These are phyloP conservation scores for Noctilio leporinus DNA, from an alignment of 2,113 vertebrate genomes.

Conservation along the genomic window DNA sequence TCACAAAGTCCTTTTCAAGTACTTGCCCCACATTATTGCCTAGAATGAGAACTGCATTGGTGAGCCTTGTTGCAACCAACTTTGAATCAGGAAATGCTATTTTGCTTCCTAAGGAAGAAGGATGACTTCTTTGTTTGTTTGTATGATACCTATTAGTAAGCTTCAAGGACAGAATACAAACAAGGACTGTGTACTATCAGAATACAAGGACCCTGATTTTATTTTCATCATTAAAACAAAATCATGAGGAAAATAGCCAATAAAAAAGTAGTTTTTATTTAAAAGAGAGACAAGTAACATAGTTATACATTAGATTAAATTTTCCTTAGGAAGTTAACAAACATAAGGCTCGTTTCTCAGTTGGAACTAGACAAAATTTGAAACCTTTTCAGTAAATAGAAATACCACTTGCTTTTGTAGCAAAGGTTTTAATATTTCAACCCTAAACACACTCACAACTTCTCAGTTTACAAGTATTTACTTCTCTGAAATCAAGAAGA, in stretches of 20 bases:
- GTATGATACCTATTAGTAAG: background rate
- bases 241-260: background rate
- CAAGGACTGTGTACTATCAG: background rate
- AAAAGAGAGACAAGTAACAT: background rate
- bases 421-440: background rate
- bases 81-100: background rate
- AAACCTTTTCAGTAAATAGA: slow-evolving; percentile 21
- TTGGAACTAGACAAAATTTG: slow-evolving; percentile 21
- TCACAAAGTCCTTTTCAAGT: background rate
- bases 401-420: background rate
- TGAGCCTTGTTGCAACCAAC: background rate
- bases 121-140: background rate
- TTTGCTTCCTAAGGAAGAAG: background rate
- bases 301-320: background rate
- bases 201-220: background rate
- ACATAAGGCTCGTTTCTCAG: background rate
- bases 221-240: background rate
- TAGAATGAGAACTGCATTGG: background rate
- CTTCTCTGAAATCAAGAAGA: slow-evolving; percentile 9
- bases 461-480: background rate
- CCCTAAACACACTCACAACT: background rate
- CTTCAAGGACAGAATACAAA: background rate
- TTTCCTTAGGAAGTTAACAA: slow-evolving; percentile 15
- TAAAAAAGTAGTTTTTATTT: background rate
- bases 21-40: background rate